Evolutionary conservation across 2,888 invertebrate genomes (phyloP).

Genomic region (Orchestes rusci): DNA sequence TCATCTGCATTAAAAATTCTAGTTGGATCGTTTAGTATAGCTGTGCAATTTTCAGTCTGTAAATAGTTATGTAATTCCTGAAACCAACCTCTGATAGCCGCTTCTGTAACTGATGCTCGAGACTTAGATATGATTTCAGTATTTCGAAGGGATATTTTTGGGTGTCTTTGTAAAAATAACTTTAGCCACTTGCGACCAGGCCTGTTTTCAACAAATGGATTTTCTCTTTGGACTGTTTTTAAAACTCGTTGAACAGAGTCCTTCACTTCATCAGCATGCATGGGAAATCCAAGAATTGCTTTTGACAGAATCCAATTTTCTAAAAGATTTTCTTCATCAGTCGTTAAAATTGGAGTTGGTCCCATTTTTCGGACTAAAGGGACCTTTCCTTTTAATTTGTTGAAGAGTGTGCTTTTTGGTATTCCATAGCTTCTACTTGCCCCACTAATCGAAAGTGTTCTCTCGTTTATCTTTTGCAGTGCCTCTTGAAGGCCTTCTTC

Average conservation of each 20-base stretch:
- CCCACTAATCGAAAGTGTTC: slow-evolving; percentile 8
- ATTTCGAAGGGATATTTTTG: slow-evolving; percentile 26
- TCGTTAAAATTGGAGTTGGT: slow-evolving; percentile 16
- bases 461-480: background rate
- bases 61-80: slow-evolving; percentile 11
- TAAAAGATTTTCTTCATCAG: slow-evolving; percentile 17
- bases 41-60: slow-evolving; percentile 5
- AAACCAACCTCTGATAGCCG: slow-evolving; percentile 19
- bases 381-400: slow-evolving; percentile 15
- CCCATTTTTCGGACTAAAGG: slow-evolving; percentile 20
- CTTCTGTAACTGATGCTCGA: slow-evolving; percentile 26
- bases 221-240: slow-evolving; percentile 11
- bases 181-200: slow-evolving; percentile 6
- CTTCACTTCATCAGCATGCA: slow-evolving; percentile 21
- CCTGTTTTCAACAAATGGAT: slow-evolving; percentile 11
- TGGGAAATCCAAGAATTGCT: slow-evolving; percentile 24
- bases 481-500: background rate
- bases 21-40: slow-evolving; percentile 12
- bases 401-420: slow-evolving; percentile 16
- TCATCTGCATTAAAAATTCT: slow-evolving; percentile 21
- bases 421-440: slow-evolving; percentile 15
- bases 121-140: slow-evolving; percentile 29
- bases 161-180: slow-evolving; percentile 30
- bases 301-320: slow-evolving; percentile 22
- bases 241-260: slow-evolving; percentile 16